Evolutionary conservation across 2,797 vertebrate genomes (phyloP).

Genomic region (Chelon auratus): DNA sequence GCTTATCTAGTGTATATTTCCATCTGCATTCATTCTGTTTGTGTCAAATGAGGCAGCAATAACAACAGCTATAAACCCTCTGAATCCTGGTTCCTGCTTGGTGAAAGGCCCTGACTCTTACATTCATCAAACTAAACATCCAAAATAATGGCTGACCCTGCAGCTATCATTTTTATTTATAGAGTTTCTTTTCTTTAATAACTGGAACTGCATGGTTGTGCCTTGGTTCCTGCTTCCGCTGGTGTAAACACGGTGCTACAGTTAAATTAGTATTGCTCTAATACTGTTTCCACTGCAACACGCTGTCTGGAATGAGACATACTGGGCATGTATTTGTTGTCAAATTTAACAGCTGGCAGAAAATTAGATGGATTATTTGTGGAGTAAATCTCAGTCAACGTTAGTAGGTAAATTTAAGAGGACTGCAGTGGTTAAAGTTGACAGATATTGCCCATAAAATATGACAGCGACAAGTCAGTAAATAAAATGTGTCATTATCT

Average conservation of each 20-base stretch:
- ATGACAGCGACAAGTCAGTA: not conserved
- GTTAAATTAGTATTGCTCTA: conserved; percentile 1
- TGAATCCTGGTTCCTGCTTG: conserved; percentile 1
- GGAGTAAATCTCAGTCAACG: not conserved
- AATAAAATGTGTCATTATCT: not conserved
- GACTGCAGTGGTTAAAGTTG: no score
- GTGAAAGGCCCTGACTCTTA: not conserved
- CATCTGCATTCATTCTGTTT: not conserved
- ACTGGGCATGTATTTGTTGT: not conserved
- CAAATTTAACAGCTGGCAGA: not conserved
- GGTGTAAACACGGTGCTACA: not conserved
- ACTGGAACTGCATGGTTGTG: not conserved
- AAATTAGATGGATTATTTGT: not conserved
- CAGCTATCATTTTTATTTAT: conserved; percentile 5
- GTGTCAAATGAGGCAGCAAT: conserved; percentile 5
- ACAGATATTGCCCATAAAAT: not conserved
- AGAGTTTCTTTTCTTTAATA: no score
- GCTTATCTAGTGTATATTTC: not conserved
- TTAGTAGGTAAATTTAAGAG: not conserved
- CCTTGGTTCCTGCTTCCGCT: not conserved
- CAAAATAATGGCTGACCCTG: not conserved
- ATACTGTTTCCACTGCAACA: not conserved
- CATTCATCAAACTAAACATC: not conserved
- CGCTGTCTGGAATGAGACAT: no score
- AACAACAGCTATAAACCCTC: not conserved